phyloP scores from a whole-genome alignment of 2,113 vertebrate genomes.

The Prunella himalayana region DNA sequence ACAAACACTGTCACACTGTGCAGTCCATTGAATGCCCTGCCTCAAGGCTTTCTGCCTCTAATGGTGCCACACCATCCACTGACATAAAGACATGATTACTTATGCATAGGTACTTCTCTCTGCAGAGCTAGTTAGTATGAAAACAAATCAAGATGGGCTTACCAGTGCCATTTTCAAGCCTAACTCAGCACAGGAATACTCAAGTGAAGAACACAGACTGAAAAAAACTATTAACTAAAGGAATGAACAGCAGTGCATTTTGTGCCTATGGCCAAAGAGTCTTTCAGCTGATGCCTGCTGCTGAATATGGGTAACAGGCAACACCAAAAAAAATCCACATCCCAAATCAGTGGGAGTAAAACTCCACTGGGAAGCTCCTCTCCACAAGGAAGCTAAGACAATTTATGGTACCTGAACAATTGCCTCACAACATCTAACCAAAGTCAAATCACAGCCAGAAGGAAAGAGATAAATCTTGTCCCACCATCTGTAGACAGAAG shows the following conservation, averaged over 20 bases:
- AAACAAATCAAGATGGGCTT: not conserved
- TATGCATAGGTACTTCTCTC: not conserved
- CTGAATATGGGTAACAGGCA: not conserved
- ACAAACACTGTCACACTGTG: not conserved
- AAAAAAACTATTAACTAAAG: not conserved
- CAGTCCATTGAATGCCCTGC: fast-evolving
- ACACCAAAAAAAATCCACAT: not conserved
- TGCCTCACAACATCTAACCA: not conserved
- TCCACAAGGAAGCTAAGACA: not conserved
- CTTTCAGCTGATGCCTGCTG: not conserved
- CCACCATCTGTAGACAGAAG: not conserved
- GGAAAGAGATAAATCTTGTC: not conserved
- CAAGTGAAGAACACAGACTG: not conserved
- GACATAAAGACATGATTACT: not conserved
- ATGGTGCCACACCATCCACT: not conserved
- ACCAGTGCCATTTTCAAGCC: not conserved
- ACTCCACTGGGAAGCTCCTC: not conserved
- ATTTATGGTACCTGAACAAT: not conserved
- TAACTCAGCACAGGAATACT: not conserved
- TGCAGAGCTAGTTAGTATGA: not conserved
- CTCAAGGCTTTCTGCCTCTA: not conserved
- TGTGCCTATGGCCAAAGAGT: not conserved
- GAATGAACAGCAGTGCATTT: not conserved
- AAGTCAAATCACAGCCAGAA: not conserved
- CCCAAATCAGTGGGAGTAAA: not conserved